Evolutionary conservation across 2,113 vertebrate species (phyloP), one percentile per base, ranked within the genome.

Genomic region (Cacatua alba): DNA sequence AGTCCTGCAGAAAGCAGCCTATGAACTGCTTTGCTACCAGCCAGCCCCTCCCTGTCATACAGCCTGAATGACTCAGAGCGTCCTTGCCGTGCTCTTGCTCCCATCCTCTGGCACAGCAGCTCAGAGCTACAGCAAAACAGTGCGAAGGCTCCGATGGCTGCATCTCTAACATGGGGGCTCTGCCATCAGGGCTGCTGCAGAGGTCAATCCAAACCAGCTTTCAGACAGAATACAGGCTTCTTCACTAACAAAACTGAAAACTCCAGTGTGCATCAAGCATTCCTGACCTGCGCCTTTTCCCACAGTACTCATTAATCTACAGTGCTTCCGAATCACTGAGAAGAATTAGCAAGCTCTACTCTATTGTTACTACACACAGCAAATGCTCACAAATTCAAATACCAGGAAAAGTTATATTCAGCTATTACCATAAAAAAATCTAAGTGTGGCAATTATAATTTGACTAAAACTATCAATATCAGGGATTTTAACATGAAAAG

Each of bases 1-100:
- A 63, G 75, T 0, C 57, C 80, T 17, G 33, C 13, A 29, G 46
- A 21, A 77, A 72, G 0, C 25, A 76, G 71, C 16, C 2, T 41
- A 26, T 9, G 1, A 55, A 44, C 87, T 65, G 69, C 60, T 39
- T 63, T 31, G 35, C 8, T 33, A 60, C 68, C 87, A 60, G 92
- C 72, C 31, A 86, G 68, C 37, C 62, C 90, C 57, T 75, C 31
- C 2, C 52, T 48, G 24, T 5, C 52, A 11, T 33, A 11, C 18
- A 93, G 69, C 64, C 9, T 18, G 77, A 35, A 2, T 44, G 77
- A 90, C 60, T 63, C 85, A 67, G 29, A 7, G 65, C 0, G 3
- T 19, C 94, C 94, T 90, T 78, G 69, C 4, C 17, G 13, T 53
- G 92, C 85, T 90, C 82, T 49, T 64, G 91, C 79, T 85, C 62